Evolutionary conservation across 2,797 vertebrate species (phyloP).

Genomic region (Simalia tracyae): DNA sequence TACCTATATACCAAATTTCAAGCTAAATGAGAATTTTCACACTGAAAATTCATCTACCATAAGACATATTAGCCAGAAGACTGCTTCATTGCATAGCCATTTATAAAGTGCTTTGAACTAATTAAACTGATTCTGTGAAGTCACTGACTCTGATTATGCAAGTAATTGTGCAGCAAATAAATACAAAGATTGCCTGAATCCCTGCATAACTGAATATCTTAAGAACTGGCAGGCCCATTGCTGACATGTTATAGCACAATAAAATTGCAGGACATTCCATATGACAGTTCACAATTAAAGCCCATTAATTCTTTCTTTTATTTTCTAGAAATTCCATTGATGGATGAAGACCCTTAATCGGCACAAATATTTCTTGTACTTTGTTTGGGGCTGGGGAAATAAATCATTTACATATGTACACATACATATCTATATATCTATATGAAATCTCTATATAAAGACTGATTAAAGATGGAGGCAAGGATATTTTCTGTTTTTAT

Average conservation of each 20-base stretch:
- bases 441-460: constrained; percentile 52
- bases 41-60: not conserved
- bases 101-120: not conserved
- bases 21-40: not conserved
- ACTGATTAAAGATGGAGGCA: constrained; percentile 49
- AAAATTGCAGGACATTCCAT: constrained; percentile 2
- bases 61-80: not conserved
- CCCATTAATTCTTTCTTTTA: constrained; percentile 47
- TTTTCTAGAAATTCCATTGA: constrained; percentile 82
- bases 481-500: constrained; percentile 49
- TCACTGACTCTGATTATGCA: not conserved
- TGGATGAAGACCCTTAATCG: constrained; percentile 79
- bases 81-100: not conserved
- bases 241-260: not conserved
- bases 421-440: constrained; percentile 28
- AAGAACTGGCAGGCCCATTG: not conserved
- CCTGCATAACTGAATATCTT: not conserved
- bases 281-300: constrained; percentile 22
- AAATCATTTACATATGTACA: constrained; percentile 47
- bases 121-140: not conserved
- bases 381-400: constrained; percentile 23
- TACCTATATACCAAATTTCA: not conserved
- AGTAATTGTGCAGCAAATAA: not conserved
- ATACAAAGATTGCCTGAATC: constrained; percentile 1
- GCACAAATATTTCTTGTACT: constrained; percentile 19